A percentile compares a stretch with the other conserved stretches of the same genome.
These are phyloP conservation scores for Seriola aureovittata DNA, from an alignment of 2,113 vertebrate genomes.

Conservation along the genomic window DNA sequence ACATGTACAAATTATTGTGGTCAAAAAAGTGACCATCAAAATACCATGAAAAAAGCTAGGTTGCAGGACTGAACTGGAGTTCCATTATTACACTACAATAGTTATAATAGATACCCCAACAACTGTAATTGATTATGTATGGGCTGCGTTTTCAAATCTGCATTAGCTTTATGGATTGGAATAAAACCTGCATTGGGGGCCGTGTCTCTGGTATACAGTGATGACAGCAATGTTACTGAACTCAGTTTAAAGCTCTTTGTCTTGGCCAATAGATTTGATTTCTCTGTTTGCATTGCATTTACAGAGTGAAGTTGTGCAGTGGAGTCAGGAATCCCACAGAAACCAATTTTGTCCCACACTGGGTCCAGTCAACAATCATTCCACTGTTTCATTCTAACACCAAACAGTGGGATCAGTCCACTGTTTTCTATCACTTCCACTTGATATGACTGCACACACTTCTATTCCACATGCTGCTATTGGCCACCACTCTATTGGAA, in stretches of 20 bases:
- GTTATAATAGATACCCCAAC: neutral
- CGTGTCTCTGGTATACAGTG: neutral
- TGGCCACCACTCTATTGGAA: neutral
- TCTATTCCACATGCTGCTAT: neutral
- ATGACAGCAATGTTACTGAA: neutral
- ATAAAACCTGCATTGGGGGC: neutral
- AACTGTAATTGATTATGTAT: neutral
- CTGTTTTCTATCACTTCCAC: neutral
- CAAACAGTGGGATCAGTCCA: neutral
- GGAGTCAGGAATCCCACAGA: slow-evolving; percentile 12
- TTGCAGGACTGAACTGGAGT: neutral
- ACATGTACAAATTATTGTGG: no score
- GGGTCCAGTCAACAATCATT: slow-evolving; percentile 26
- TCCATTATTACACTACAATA: neutral
- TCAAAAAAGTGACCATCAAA: no score
- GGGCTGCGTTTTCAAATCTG: neutral
- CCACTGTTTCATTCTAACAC: slow-evolving; percentile 1
- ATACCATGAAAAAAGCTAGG: no score
- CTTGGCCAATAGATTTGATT: neutral
- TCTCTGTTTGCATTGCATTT: slow-evolving; percentile 22
- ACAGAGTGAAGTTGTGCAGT: slow-evolving; percentile 5
- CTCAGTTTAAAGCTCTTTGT: neutral
- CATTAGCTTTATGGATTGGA: neutral
- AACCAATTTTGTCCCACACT: slow-evolving; percentile 15
- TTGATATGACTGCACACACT: neutral